Percentiles rank a stretch among this genome's conserved stretches.
Conservation (phyloP, 2,888 invertebrate species). For the Phyto melanocephala region DNA sequence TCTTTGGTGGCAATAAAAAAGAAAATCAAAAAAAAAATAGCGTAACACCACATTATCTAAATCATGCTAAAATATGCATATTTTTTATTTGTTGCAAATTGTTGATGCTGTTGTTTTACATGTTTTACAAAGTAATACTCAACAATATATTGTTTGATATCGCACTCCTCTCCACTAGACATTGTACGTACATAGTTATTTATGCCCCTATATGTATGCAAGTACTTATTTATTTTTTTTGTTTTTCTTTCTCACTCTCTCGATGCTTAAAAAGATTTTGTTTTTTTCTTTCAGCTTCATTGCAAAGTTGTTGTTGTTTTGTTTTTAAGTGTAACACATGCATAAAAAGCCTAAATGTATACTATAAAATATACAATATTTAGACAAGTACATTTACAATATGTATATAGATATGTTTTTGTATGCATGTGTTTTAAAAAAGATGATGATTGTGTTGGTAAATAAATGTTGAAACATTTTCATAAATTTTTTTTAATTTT, state of each 20-base stretch:
- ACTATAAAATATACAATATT: neutral
- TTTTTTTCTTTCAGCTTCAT: constrained; percentile 1
- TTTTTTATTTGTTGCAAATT: constrained; percentile 37
- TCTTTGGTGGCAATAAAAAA: neutral
- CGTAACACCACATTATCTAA: constrained; percentile 48
- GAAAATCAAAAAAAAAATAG: neutral
- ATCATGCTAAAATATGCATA: constrained; percentile 50
- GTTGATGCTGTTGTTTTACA: neutral
- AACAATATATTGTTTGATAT: constrained; percentile 20
- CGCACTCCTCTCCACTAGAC: neutral
- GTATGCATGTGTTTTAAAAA: neutral
- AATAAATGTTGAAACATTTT: constrained; percentile 19
- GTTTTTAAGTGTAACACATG: neutral
- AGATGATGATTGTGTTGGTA: constrained; percentile 47
- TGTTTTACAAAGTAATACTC: constrained; percentile 26
- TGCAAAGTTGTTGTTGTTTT: neutral
- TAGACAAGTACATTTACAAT: neutral
- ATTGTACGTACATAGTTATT: neutral
- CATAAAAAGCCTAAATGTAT: constrained; percentile 46
- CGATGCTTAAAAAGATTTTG: constrained; percentile 7
- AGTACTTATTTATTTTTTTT: neutral
- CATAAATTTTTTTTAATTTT: neutral
- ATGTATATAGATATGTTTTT: neutral
- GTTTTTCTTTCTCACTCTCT: neutral
- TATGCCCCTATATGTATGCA: constrained; percentile 10